Evolutionary conservation across 2,888 invertebrate genomes (phyloP).

Genomic region (Drosophila fungiperda): DNA sequence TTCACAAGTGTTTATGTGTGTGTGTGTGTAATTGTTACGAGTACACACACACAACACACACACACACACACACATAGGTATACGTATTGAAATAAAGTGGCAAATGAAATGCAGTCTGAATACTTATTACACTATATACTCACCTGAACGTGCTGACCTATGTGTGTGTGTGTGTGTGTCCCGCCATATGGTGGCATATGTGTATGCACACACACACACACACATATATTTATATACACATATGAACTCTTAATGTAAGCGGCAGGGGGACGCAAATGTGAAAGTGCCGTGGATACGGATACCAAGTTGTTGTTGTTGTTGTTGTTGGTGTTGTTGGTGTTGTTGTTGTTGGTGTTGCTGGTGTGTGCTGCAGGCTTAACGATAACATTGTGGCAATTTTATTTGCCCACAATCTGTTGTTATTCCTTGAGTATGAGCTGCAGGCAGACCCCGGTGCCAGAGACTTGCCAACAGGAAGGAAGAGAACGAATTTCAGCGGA

Average conservation of each 20-base stretch:
- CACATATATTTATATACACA: constrained; percentile 18
- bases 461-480: constrained; percentile 79
- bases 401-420: constrained; percentile 73
- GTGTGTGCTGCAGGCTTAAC: constrained; percentile 69
- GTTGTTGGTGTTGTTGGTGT: constrained; percentile 27
- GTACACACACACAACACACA: not conserved
- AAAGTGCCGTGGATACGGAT: constrained; percentile 46
- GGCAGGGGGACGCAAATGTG: constrained; percentile 23
- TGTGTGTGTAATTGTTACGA: constrained; percentile 13
- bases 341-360: constrained; percentile 40
- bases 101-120: constrained; percentile 51
- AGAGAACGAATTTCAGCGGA: constrained; percentile 82
- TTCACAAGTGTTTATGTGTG: not conserved
- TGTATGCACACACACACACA: not conserved
- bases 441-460: constrained; percentile 19
- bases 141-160: constrained; percentile 14
- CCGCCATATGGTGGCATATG: constrained; percentile 27
- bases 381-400: constrained; percentile 78
- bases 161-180: constrained; percentile 14
- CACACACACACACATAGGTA: not conserved
- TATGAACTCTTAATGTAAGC: constrained; percentile 42
- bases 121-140: constrained; percentile 27
- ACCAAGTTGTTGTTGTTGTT: constrained; percentile 40
- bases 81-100: constrained; percentile 40
- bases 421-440: constrained; percentile 47